phyloP scores from a whole-genome alignment of 2,797 vertebrate species.

The Iguana delicatissima region DNA sequence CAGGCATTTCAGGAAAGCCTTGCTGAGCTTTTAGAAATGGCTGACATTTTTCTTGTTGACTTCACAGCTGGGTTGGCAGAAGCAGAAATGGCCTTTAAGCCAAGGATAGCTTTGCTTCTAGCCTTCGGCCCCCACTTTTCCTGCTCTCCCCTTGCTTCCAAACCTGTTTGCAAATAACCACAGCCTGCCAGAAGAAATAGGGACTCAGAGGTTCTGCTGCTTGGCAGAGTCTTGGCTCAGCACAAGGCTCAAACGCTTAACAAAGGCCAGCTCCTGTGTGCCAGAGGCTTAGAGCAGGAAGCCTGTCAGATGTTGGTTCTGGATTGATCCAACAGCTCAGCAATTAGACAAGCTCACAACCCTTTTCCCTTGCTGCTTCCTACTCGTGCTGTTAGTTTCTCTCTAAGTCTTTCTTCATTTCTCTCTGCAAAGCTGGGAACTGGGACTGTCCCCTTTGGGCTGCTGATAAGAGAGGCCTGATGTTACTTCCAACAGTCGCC shows the following conservation, averaged over 20 bases:
- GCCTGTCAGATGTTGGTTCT: not conserved
- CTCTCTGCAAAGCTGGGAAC: not conserved
- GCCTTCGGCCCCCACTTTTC: conserved; percentile 63
- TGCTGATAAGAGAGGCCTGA: not conserved
- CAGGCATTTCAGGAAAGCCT: conserved; percentile 52
- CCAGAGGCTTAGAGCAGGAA: conserved; percentile 45
- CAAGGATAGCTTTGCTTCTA: conserved; percentile 71
- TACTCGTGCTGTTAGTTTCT: not conserved
- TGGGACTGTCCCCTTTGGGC: not conserved
- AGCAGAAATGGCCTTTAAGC: conserved; percentile 70
- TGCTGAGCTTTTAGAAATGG: conserved; percentile 69
- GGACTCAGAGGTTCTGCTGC: conserved; percentile 66
- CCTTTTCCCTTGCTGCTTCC: not conserved
- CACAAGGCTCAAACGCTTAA: conserved; percentile 50
- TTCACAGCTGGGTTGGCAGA: conserved; percentile 65
- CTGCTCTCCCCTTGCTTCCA: not conserved
- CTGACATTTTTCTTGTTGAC: conserved; percentile 70
- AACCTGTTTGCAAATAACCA: conserved; percentile 61
- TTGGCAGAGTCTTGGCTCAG: conserved; percentile 67
- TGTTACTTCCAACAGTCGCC: not conserved
- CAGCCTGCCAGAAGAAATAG: conserved; percentile 74
- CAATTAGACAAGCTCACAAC: not conserved
- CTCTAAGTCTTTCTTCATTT: not conserved
- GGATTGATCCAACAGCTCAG: not conserved
- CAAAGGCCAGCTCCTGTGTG: conserved; percentile 57